These are phyloP conservation scores for Myripristis murdjan DNA, from an alignment of 2,797 vertebrate genomes.

Conservation along the genomic window DNA sequence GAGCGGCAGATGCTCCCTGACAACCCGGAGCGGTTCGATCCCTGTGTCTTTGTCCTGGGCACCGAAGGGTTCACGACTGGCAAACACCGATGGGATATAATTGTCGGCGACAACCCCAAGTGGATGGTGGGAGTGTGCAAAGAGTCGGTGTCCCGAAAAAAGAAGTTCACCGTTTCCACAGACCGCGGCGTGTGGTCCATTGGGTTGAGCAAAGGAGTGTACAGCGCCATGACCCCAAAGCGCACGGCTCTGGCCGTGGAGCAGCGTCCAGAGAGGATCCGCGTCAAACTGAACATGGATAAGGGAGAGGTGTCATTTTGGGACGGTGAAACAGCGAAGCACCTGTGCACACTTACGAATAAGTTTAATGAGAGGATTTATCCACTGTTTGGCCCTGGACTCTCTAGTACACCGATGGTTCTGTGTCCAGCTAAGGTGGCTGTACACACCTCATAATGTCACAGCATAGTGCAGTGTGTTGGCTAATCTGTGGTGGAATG, in stretches of 20 bases:
- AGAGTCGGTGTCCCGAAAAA: constrained; percentile 77
- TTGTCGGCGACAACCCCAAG: constrained; percentile 82
- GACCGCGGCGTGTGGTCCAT: constrained; percentile 83
- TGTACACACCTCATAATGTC: constrained; percentile 67
- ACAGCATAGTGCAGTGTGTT: background rate
- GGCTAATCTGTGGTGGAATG: background rate
- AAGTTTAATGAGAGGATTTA: constrained; percentile 63
- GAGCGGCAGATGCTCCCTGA: constrained; percentile 62
- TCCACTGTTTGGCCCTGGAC: constrained; percentile 78
- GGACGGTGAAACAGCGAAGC: constrained; percentile 74
- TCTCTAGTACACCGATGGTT: constrained; percentile 54
- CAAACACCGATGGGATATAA: constrained; percentile 88
- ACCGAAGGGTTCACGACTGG: constrained; percentile 77
- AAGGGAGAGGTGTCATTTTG: constrained; percentile 87
- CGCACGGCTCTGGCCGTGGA: constrained; percentile 73
- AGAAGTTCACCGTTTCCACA: constrained; percentile 83
- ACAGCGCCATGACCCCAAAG: constrained; percentile 73
- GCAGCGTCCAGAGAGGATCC: constrained; percentile 77
- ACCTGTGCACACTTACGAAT: constrained; percentile 72
- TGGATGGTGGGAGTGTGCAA: constrained; percentile 89
- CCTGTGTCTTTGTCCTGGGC: constrained; percentile 86
- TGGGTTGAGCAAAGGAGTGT: constrained; percentile 82
- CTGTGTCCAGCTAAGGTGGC: constrained; percentile 67
- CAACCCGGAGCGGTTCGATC: constrained; percentile 78
- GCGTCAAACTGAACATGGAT: constrained; percentile 84